A percentile compares a stretch with the other conserved stretches of the same genome.
Conservation (phyloP, 2,797 vertebrate species). For the Australoheros facetus region DNA sequence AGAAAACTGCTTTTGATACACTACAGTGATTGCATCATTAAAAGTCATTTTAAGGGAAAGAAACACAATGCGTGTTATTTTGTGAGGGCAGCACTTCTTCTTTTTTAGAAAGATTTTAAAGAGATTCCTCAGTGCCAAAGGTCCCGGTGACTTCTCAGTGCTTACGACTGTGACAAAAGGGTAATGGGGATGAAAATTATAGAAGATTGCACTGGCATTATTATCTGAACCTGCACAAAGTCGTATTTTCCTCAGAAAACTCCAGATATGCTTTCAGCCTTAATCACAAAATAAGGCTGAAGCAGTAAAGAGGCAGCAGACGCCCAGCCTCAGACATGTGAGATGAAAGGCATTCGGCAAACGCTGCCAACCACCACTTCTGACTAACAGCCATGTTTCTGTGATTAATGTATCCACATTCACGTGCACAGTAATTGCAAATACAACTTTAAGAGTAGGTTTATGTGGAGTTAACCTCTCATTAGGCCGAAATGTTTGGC, state of each 20-base stretch:
- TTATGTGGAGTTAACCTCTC: not conserved
- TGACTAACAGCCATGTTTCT: not conserved
- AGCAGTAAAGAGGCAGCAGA: not conserved
- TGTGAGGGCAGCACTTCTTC: not conserved
- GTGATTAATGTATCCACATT: not conserved
- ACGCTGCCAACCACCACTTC: not conserved
- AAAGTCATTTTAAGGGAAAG: not conserved
- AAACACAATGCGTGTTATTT: not conserved
- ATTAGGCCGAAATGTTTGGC: not conserved
- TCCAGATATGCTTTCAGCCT: not conserved
- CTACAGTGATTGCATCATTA: not conserved
- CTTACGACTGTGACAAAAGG: not conserved
- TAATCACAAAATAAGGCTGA: not conserved
- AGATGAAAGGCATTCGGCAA: not conserved
- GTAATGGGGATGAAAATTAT: not conserved
- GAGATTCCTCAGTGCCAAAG: not conserved
- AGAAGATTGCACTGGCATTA: not conserved
- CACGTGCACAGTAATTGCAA: not conserved
- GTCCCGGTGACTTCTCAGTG: not conserved
- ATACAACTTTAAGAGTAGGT: not conserved
- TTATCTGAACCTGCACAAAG: not conserved
- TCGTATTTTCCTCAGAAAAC: not conserved
- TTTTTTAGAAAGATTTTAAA: not conserved
- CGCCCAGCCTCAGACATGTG: not conserved
- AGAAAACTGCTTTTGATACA: conserved; percentile 1